Percentiles rank a stretch among this genome's conserved stretches.
phyloP scores from a whole-genome alignment of 2,797 vertebrate species.

The Typhlichthys subterraneus region DNA sequence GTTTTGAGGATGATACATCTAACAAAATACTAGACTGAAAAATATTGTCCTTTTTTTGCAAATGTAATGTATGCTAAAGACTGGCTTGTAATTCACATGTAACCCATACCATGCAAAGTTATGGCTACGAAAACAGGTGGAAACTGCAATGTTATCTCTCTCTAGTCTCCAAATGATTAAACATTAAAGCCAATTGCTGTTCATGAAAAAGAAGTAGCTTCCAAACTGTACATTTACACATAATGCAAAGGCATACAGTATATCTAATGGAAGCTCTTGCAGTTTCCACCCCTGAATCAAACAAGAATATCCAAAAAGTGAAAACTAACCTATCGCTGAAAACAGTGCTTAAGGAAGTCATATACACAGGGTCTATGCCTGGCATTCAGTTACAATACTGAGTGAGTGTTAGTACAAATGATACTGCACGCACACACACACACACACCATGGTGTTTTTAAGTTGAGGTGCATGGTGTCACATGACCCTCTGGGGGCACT shows the following conservation, averaged over 20 bases:
- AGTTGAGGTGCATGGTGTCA: constrained; percentile 75
- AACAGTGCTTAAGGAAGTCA: constrained; percentile 46
- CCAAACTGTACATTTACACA: too few species aligned
- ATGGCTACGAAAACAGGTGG: constrained; percentile 53
- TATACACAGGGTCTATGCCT: constrained; percentile 41
- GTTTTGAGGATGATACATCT: too few species aligned
- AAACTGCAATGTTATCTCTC: constrained; percentile 40
- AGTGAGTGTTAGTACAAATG: constrained; percentile 78
- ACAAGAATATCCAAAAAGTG: background rate
- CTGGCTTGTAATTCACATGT: constrained; percentile 37
- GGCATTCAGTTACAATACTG: constrained; percentile 27
- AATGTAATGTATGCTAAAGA: constrained; percentile 48
- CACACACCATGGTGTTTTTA: constrained; percentile 44
- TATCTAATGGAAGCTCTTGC: constrained; percentile 2
- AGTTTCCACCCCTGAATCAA: constrained; percentile 40
- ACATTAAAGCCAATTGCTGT: background rate
- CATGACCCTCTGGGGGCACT: constrained; percentile 67
- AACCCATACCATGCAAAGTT: constrained; percentile 65
- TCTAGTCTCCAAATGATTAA: background rate
- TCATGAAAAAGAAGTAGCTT: constrained; percentile 5
- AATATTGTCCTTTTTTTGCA: constrained; percentile 33
- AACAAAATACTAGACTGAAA: constrained; percentile 1
- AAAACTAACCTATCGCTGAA: background rate
- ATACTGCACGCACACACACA: constrained; percentile 60
- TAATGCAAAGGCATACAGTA: background rate